phyloP scores from a whole-genome alignment of 2,113 vertebrate genomes.

The Nothoprocta pentlandii region DNA sequence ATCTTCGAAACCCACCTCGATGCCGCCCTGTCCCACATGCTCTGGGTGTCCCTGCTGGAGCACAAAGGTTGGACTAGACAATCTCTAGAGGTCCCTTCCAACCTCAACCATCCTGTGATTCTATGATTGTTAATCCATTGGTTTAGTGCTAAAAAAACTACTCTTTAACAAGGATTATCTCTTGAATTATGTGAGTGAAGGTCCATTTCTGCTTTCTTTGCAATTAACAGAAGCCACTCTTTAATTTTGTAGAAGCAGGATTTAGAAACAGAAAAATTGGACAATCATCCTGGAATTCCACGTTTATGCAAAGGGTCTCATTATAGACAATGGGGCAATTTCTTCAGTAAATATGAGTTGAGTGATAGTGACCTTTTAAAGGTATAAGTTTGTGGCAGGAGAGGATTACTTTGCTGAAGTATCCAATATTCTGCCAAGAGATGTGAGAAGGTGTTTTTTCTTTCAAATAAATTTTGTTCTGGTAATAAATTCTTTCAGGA shows the following conservation, averaged over 20 bases:
- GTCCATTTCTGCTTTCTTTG: neutral
- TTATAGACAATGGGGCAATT: neutral
- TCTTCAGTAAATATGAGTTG: neutral
- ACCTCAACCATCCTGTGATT: too few species aligned
- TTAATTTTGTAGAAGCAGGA: neutral
- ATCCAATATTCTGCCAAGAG: slow-evolving; percentile 7
- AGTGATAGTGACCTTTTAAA: neutral
- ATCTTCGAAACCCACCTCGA: too few species aligned
- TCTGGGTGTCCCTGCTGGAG: too few species aligned
- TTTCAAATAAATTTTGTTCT: neutral
- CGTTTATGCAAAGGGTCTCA: neutral
- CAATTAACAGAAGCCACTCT: neutral
- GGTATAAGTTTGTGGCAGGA: neutral
- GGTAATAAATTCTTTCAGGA: slow-evolving; percentile 18
- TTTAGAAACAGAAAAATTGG: neutral
- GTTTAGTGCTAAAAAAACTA: neutral
- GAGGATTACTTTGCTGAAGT: neutral
- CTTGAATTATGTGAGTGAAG: neutral
- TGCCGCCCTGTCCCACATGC: too few species aligned
- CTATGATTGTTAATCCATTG: neutral
- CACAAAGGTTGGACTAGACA: too few species aligned
- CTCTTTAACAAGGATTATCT: neutral
- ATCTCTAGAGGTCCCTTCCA: too few species aligned
- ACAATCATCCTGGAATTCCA: neutral
- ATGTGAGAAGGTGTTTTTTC: neutral